phyloP scores from a whole-genome alignment of 2,113 vertebrate genomes.

The Psophia crepitans region DNA sequence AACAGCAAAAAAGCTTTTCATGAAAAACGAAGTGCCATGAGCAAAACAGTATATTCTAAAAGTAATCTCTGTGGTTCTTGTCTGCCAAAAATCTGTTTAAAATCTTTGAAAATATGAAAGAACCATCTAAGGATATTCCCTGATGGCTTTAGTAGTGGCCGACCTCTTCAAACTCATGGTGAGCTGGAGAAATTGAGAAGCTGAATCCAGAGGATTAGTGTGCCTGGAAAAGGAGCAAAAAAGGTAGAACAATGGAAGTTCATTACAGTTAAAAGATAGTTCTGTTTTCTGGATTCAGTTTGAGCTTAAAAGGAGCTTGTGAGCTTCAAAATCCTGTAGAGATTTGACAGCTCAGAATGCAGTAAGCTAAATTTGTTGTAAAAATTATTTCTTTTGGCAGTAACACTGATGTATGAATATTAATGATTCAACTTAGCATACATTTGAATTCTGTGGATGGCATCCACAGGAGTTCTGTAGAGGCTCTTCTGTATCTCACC shows the following conservation, averaged over 20 bases:
- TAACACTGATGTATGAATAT: constrained; percentile 40
- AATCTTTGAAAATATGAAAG: background rate
- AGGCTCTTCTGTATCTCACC: background rate
- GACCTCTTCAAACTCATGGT: background rate
- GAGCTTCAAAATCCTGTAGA: constrained; percentile 14
- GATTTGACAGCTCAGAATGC: constrained; percentile 7
- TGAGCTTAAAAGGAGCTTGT: background rate
- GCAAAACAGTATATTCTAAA: background rate
- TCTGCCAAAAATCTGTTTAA: background rate
- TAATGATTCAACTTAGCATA: constrained; percentile 3
- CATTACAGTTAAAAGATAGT: background rate
- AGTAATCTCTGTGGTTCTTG: background rate
- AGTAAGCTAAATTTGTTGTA: constrained; percentile 43
- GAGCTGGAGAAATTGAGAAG: background rate
- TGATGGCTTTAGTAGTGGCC: background rate
- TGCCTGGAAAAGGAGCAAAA: background rate
- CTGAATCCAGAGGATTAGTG: background rate
- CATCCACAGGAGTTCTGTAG: background rate
- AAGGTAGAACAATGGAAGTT: background rate
- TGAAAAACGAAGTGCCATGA: background rate
- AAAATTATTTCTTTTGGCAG: constrained; percentile 51
- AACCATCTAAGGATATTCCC: background rate
- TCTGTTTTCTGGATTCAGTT: constrained; percentile 21
- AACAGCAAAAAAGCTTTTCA: background rate
- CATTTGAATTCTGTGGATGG: constrained; percentile 13